Evolutionary conservation across 1,140 invertebrate genomes (phyloP), one percentile per base, ranked within the genome.

Genomic region (Heliconius himera): DNA sequence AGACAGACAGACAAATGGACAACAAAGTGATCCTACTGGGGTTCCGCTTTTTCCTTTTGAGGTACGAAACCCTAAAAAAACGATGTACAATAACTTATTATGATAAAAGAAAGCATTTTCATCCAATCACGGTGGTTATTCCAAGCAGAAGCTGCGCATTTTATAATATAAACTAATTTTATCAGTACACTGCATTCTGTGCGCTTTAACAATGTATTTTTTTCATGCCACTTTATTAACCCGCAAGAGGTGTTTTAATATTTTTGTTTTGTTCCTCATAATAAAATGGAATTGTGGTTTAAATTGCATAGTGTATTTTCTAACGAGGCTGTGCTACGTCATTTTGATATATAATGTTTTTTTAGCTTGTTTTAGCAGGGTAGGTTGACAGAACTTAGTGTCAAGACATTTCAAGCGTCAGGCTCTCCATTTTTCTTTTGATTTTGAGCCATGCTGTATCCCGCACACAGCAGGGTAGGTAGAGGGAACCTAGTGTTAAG

Each of bases 131-230:
- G 22, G 11, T 13, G 60, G 60, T 29, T 66, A 29, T 66, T 66
- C 60, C 26, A 60, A n/a, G 54, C 29, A 29, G 26, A 66, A 26
- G 60, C 9, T 66, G 22, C 9, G 22, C 60, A 29, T 66, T 66
- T 66, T 66, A 66, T 66, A 66, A 66, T 66, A 66, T 66, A 66
- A 66, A 29, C 60, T 66, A 66, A 66, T 66, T 66, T 66, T 66
- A 66, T 66, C 60, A 66, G 60, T 66, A 66, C 60, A 29, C 60
- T 66, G 22, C 26, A 66, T 66, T 66, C 60, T 13, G 60, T 26
- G 26, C 60, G 60, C 60, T 66, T 66, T 66, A 66, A 66, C 60
- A 66, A 66, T 22, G 60, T 66, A 66, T 29, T 26, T 66, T 66
- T 66, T 66, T 29, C 49, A 66, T 4, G 60, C 60, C 60, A 66